Conservation (phyloP, 2,113 vertebrate species). For the Tragelaphus strepsiceros region DNA sequence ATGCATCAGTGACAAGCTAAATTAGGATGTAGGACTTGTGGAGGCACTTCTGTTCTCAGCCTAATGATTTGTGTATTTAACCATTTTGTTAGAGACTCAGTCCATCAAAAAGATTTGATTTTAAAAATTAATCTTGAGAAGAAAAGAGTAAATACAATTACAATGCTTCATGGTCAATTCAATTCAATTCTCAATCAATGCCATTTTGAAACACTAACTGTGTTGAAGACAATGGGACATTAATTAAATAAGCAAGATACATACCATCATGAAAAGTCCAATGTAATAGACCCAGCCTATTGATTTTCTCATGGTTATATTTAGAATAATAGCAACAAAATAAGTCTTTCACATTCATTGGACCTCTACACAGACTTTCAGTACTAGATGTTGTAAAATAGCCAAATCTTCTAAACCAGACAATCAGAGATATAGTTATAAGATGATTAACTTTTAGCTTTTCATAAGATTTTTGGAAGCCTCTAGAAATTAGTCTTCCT, state of each 20-base stretch:
- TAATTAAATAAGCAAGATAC: slow-evolving; percentile 43
- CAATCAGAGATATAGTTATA: background rate
- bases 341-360: background rate
- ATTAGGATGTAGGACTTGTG: slow-evolving; percentile 12
- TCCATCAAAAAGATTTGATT: slow-evolving; percentile 38
- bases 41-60: slow-evolving; percentile 28
- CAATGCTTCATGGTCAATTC: background rate
- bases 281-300: background rate
- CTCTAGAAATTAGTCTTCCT: background rate
- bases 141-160: slow-evolving; percentile 28
- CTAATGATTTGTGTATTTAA: slow-evolving; percentile 68
- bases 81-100: slow-evolving; percentile 32
- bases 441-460: background rate
- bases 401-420: background rate
- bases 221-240: slow-evolving; percentile 21
- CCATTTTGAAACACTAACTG: background rate
- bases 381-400: background rate
- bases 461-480: background rate
- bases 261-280: background rate
- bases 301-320: slow-evolving; percentile 35
- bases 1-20: slow-evolving; percentile 43
- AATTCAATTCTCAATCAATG: background rate
- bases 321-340: slow-evolving; percentile 17
- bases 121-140: slow-evolving; percentile 34
- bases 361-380: background rate